Conservation (phyloP, 2,113 vertebrate species). For the Rhynchomys soricoides region DNA sequence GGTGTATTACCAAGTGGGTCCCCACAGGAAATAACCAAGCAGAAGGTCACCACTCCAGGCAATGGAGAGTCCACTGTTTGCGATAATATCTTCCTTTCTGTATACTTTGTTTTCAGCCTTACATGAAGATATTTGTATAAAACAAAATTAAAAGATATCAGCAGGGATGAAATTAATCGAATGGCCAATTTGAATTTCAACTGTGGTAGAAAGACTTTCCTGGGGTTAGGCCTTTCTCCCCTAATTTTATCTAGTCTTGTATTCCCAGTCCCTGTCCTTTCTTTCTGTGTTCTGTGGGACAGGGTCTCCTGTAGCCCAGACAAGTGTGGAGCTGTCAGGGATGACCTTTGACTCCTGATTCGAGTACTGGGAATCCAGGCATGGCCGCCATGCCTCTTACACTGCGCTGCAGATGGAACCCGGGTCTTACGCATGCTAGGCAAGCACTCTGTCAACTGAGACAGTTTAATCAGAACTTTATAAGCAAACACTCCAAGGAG, state of each 20-base stretch:
- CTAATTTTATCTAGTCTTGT: background rate
- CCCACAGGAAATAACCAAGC: background rate
- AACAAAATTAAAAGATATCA: slow-evolving; percentile 1
- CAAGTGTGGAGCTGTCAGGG: background rate
- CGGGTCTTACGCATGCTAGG: no score
- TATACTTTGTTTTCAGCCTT: background rate
- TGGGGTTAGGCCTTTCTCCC: background rate
- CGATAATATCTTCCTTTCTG: background rate
- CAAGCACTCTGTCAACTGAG: background rate
- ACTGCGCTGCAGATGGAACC: background rate
- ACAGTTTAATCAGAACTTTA: background rate
- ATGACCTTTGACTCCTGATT: background rate
- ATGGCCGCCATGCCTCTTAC: no score
- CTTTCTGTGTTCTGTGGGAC: background rate
- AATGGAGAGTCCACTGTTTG: background rate
- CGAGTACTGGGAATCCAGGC: background rate
- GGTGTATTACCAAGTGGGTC: background rate
- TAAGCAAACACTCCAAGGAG: background rate
- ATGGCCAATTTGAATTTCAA: background rate
- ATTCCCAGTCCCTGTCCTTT: background rate
- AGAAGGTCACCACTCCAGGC: background rate
- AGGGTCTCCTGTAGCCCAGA: background rate
- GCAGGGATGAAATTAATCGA: background rate
- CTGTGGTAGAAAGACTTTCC: background rate
- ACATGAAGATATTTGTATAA: background rate